Conservation (phyloP, 2,888 invertebrate species). For the Gibbula magus region DNA sequence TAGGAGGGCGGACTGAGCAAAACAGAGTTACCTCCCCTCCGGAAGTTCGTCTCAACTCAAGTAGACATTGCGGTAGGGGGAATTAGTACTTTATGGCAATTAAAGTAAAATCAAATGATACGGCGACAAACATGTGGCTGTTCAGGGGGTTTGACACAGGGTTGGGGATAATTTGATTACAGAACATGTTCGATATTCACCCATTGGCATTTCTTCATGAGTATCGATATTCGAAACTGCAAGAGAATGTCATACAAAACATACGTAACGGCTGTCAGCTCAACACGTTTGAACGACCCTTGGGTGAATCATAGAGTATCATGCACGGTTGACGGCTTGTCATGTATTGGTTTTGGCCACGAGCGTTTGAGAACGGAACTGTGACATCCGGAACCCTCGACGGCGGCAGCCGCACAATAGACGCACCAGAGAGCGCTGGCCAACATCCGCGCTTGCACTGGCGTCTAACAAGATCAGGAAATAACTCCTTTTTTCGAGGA, state of each 20-base stretch:
- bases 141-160: not conserved
- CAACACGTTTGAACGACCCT: not conserved
- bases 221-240: not conserved
- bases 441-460: not conserved
- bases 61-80: not conserved
- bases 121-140: constrained; percentile 10
- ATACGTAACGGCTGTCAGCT: not conserved
- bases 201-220: not conserved
- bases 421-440: not conserved
- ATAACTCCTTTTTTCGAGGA: not conserved
- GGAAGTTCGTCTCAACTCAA: not conserved
- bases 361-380: not conserved
- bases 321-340: not conserved
- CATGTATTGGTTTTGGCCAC: not conserved
- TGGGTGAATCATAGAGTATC: not conserved
- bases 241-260: not conserved
- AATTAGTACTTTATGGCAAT: not conserved
- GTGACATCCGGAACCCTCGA: not conserved
- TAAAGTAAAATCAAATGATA: constrained; percentile 1
- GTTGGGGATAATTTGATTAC: constrained; percentile 2
- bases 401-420: not conserved
- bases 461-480: constrained; percentile 10
- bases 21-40: no score
- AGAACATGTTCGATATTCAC: not conserved
- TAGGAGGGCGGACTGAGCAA: no score